These are phyloP conservation scores for Saturnia pavonia DNA, from an alignment of 2,888 invertebrate species.

Conservation along the genomic window DNA sequence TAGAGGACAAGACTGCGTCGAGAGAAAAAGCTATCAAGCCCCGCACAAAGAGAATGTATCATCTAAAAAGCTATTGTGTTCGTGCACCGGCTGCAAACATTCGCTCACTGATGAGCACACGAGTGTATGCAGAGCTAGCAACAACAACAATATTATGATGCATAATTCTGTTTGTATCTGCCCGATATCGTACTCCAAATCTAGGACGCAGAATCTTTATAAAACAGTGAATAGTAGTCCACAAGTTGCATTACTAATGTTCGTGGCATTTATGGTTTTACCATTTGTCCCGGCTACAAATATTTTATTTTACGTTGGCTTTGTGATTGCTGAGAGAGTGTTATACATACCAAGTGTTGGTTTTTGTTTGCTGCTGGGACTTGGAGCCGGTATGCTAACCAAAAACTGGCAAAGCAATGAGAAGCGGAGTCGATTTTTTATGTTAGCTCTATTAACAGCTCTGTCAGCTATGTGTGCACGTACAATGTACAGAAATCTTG, in stretches of 20 bases:
- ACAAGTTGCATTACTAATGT: conserved; percentile 79
- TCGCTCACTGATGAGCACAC: conserved; percentile 86
- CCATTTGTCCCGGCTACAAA: conserved; percentile 98
- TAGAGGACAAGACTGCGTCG: conserved; percentile 66
- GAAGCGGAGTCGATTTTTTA: conserved; percentile 64
- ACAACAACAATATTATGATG: conserved; percentile 86
- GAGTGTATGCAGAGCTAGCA: conserved; percentile 85
- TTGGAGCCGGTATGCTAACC: conserved; percentile 82
- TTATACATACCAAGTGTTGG: conserved; percentile 98
- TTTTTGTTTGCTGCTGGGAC: conserved; percentile 93
- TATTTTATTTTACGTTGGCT: conserved; percentile 98
- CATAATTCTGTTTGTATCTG: conserved; percentile 77
- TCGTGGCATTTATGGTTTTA: conserved; percentile 90
- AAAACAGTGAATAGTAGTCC: conserved; percentile 65
- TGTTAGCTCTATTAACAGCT: conserved; percentile 78
- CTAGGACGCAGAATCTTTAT: conserved; percentile 52
- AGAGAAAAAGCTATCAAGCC: conserved; percentile 66
- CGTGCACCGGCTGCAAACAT: conserved; percentile 86
- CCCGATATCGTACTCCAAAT: conserved; percentile 53
- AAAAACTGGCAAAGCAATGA: conserved; percentile 71
- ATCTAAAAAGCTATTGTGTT: conserved; percentile 69
- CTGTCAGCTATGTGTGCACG: conserved; percentile 87
- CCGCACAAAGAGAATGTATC: conserved; percentile 65
- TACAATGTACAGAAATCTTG: conserved; percentile 91
- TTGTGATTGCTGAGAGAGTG: conserved; percentile 98